Evolutionary conservation across 2,888 invertebrate species (phyloP), one percentile per base, ranked within the genome.

Genomic region (Dasypolia templi): DNA sequence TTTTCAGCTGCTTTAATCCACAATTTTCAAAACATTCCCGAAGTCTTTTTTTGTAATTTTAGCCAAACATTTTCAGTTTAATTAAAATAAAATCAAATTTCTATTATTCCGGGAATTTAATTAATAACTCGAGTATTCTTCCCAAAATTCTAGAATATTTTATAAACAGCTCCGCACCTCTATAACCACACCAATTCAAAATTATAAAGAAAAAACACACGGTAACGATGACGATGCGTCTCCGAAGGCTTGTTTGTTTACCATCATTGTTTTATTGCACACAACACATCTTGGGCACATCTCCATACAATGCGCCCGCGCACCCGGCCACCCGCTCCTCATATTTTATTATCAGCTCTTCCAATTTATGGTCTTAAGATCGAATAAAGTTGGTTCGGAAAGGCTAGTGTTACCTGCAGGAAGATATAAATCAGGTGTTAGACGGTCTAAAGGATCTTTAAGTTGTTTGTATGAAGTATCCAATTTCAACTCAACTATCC

Each of bases 181-280:
- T 68, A 7, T 0, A 55, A 56, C 14, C 51, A 51, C 63, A 12
- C 22, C 12, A 74, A 78, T 63, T n/a, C n/a, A n/a, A n/a, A 80
- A 83, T 77, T 70, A 72, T 9, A 83, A 85, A 71, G 65, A 72
- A 44, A 78, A 83, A 77, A 26, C 61, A 72, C 39, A 66, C 59
- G 79, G 79, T 86, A 90, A 88, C 83, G 86, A 88, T 91, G 91
- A 90, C 90, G 88, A 76, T 85, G 90, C 87, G 85, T 84, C 86
- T 81, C 79, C 77, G 68, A 68, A 71, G 58, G 77, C 87, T 89
- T 93, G 92, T 94, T 93, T 94, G 93, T 92, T 94, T 92, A 90
- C 87, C 77, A 85, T 92, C 88, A 89, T 91, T 91, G 91, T 92
- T 90, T 92, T 91, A 90, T 92, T 92, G 86, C 83, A 80, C 79